Evolutionary conservation across 1,140 invertebrate species (phyloP), one percentile per base, ranked within the genome.

Genomic region (Psix sp.): DNA sequence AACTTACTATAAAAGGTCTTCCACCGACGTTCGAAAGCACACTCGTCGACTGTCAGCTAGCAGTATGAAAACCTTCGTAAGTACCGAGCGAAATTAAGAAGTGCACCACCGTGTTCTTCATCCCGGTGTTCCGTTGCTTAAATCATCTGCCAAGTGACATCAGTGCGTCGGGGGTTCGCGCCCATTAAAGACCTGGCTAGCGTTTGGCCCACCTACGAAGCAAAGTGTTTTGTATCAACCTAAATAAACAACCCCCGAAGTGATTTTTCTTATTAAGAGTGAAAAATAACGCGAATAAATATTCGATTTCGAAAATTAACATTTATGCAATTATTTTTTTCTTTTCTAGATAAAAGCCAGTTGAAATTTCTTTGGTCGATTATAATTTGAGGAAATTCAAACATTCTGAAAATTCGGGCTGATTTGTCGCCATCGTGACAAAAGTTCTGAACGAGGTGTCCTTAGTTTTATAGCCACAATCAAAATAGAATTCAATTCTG

Each of bases 1-100:
- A 70, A 59, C 56, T 81, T 63, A 52, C 68, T 87, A 87, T 87
- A 87, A 85, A 87, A 87, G 83, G 74, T 80, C 74, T 63, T 74
- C 54, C 49, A 74, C 46, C 59, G 72, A 40, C 59, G 74, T 66
- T 59, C 35, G 51, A 68, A 72, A 74, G 74, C 77, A 83, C 84
- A 86, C 78, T 87, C 82, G 79, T 66, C 80, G 67, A 83, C 76
- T 77, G 78, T 80, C 79, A 78, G 72, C 76, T 78, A 77, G 54
- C 81, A 84, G 79, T 78, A 87, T 87, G 86, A 87, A 86, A 76
- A 80, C 75, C 78, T 78, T 87, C 70, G 86, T 87, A 85, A 87
- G 86, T 87, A 87, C 74, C 40, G 42, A 45, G 60, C 45, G 40
- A 60, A 7, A 42, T 29, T 59, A 43, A 49, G 42, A 67, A 68